Evolutionary conservation across 2,797 vertebrate genomes (phyloP).

Genomic region (Anolis apletophallus): DNA sequence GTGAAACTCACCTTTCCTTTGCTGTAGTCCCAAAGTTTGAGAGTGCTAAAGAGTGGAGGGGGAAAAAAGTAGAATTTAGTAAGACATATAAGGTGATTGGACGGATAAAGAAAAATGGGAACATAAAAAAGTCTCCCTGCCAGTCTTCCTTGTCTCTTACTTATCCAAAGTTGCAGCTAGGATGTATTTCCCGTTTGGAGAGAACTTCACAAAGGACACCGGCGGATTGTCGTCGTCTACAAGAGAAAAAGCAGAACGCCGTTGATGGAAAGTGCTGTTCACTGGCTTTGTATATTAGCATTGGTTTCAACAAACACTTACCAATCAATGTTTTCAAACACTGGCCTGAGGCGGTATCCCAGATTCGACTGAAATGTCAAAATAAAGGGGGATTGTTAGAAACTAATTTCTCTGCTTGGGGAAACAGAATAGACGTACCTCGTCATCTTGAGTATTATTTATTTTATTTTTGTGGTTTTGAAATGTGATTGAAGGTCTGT

Average conservation of each 20-base stretch:
- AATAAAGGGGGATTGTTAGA: background rate
- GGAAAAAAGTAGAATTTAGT: background rate
- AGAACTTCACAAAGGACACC: conserved; percentile 98
- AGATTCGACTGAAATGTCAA: conserved; percentile 88
- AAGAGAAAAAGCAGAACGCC: background rate
- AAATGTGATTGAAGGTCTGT: no score
- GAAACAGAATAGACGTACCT: no score
- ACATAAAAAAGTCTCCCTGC: no score
- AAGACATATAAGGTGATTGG: no score
- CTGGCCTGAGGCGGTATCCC: conserved; percentile 98
- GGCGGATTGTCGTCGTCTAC: conserved; percentile 98
- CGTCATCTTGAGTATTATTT: no score
- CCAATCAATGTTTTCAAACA: conserved; percentile 99
- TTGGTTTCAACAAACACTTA: conserved; percentile 73
- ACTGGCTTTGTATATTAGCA: background rate
- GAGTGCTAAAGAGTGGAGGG: conserved; percentile 82
- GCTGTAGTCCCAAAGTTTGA: conserved; percentile 99
- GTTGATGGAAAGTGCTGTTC: background rate
- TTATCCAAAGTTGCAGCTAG: conserved; percentile 97
- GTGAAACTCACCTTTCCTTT: conserved; percentile 92
- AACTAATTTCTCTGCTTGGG: background rate
- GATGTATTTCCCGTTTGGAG: conserved; percentile 98
- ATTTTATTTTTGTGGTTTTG: no score
- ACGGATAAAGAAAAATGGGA: no score
- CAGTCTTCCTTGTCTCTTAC: conserved; percentile 78